Base-by-base conservation (phyloP, 2,113 vertebrate species). In the Cryptomyrus ogoouensis region DNA sequence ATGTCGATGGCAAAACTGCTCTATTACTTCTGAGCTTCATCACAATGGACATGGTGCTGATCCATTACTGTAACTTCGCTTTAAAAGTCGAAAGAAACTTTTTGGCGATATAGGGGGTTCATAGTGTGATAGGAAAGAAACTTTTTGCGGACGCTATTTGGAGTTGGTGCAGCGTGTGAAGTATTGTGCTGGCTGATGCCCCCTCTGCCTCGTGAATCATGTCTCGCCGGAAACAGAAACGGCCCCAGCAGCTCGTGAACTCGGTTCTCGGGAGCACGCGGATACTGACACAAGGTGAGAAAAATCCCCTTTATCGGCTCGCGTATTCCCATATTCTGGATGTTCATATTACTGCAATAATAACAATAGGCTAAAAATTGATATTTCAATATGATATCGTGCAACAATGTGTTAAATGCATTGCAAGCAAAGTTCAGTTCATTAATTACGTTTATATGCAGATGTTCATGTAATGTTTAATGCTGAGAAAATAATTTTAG, bases 161-260 rank as follows among this genome's bases (percentile, higher is more conserved):
- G 77, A 13, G 10, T 92, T 87, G 93, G 93, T 92, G 89, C 92
- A 92, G 92, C 91, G 93, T 90, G 91, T 92, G 91, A 90, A 92
- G 91, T 93, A 90, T 92, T 92, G 90, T 91, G 90, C 93, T 91
- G 92, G 92, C 92, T 93, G 90, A 92, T 93, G 92, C 56, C 89
- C 92, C 92, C 92, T 93, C 91, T 66, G 94, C 66, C 93, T 89
- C 91, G 95, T 96, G 95, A 96, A 95, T 96, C 95, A 96, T 96
- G 96, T 96, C 96, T 94, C 96, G 96, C 95, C 96, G 94, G 94
- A 95, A 95, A 94, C 95, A 95, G 94, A 96, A 95, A 93, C 92
- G 94, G 93, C 94, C 95, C 89, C 94, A 94, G 94, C 95, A 95
- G 91, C 92, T 95, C 92, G 93, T 95, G 93, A 95, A 91, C 93